Conservation (phyloP, 2,113 vertebrate species). For the Xerus inauris region DNA sequence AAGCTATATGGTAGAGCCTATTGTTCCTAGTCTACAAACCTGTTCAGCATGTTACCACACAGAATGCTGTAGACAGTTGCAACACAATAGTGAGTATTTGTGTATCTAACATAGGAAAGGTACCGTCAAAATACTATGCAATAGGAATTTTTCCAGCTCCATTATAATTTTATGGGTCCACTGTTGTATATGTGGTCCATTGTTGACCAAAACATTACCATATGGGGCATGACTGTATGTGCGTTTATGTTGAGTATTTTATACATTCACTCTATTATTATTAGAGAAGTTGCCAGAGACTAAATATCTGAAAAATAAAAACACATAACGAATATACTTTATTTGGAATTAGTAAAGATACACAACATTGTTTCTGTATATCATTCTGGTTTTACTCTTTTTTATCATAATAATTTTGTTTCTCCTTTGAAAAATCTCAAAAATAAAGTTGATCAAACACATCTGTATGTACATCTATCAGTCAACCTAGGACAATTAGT, state of each 20-base stretch:
- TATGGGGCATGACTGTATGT: background rate
- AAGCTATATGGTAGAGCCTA: background rate
- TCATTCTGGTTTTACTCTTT: background rate
- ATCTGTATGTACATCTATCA: background rate
- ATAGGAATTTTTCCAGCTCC: background rate
- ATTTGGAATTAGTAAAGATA: slow-evolving; percentile 1
- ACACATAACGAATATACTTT: background rate
- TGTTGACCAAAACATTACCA: background rate
- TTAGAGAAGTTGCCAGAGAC: background rate
- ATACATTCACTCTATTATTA: background rate
- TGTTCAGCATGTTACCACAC: background rate
- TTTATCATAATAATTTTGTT: background rate
- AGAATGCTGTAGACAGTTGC: background rate
- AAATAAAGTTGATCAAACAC: background rate
- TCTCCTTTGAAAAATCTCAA: slow-evolving; percentile 47
- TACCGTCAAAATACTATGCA: background rate
- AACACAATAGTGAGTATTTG: background rate
- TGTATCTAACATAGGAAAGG: background rate
- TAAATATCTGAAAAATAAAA: slow-evolving; percentile 6
- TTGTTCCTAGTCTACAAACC: background rate
- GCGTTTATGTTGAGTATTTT: background rate
- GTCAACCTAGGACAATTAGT: background rate
- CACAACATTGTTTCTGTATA: background rate
- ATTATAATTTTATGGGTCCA: background rate
- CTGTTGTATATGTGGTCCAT: background rate